phyloP scores from a whole-genome alignment of 2,888 invertebrate species.

The Lycophotia porphyrea region DNA sequence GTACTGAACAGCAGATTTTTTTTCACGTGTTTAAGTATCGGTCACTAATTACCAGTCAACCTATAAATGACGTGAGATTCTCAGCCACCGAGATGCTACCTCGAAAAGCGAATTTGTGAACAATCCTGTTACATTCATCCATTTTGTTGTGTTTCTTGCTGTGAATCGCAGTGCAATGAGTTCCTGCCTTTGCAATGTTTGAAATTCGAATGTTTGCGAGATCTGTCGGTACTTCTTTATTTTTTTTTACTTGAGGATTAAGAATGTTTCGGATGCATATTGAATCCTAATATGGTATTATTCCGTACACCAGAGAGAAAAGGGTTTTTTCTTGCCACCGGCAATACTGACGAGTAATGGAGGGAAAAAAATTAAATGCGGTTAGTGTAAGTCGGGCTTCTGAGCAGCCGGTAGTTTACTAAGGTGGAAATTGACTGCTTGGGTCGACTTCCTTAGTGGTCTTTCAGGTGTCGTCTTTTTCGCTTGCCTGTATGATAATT shows the following conservation, averaged over 20 bases:
- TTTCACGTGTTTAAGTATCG: too few species aligned
- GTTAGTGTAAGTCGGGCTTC: conserved; percentile 26
- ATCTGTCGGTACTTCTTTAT: conserved; percentile 16
- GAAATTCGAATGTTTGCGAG: conserved; percentile 43
- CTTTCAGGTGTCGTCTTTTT: conserved; percentile 1
- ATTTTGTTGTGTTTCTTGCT: not conserved
- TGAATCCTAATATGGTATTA: conserved; percentile 57
- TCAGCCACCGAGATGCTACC: not conserved
- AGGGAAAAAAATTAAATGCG: conserved; percentile 35
- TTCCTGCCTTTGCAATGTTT: conserved; percentile 19
- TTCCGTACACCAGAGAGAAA: conserved; percentile 25
- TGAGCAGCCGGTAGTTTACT: conserved; percentile 17
- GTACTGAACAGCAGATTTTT: too few species aligned
- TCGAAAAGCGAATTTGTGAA: not conserved
- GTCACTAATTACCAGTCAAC: too few species aligned
- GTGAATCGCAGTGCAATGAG: not conserved
- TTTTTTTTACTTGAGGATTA: conserved; percentile 26
- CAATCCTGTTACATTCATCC: not conserved
- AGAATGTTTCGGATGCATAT: conserved; percentile 41
- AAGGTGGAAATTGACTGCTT: conserved; percentile 17
- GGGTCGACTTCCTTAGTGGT: conserved; percentile 33
- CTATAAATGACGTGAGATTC: too few species aligned
- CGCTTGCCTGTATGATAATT: conserved; percentile 15
- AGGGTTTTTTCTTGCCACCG: conserved; percentile 30
- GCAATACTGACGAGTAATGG: conserved; percentile 27